Evolutionary conservation across 2,888 invertebrate genomes (phyloP).

Genomic region (Apodemia zela): DNA sequence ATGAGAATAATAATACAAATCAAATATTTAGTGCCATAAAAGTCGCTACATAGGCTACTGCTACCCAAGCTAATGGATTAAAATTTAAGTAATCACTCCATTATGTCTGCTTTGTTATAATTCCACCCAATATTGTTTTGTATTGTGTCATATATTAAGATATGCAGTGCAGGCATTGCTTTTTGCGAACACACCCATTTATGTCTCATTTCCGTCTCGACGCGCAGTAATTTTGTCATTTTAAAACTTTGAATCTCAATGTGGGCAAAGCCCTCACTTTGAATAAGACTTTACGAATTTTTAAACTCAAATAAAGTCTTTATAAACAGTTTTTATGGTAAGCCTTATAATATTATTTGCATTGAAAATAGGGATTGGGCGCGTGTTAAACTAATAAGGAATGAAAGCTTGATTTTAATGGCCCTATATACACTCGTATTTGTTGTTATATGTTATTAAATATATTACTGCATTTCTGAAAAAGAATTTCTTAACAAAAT

Average conservation of each 20-base stretch:
- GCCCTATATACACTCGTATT: constrained; percentile 55
- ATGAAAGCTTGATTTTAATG: constrained; percentile 62
- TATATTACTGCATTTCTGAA: neutral
- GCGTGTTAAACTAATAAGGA: constrained; percentile 74
- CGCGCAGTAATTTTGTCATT: constrained; percentile 68
- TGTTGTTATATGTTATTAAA: constrained; percentile 36
- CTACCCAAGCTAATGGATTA: too few species aligned
- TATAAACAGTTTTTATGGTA: constrained; percentile 73
- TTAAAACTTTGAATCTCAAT: constrained; percentile 65
- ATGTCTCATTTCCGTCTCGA: constrained; percentile 61
- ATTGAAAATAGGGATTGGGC: constrained; percentile 66
- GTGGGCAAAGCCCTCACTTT: constrained; percentile 50
- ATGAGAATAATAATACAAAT: too few species aligned
- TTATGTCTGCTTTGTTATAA: constrained; percentile 12
- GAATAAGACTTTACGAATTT: constrained; percentile 76
- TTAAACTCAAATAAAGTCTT: constrained; percentile 73
- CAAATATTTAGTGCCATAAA: too few species aligned
- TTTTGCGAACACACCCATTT: constrained; percentile 65
- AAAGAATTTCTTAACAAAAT: neutral
- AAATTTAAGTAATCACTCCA: neutral
- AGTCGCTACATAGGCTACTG: too few species aligned
- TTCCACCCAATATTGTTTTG: constrained; percentile 27
- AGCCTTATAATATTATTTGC: constrained; percentile 71
- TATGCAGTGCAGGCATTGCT: constrained; percentile 54
- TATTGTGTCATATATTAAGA: constrained; percentile 61